phyloP scores from a whole-genome alignment of 2,797 vertebrate species.

The Peromyscus melanophrys region DNA sequence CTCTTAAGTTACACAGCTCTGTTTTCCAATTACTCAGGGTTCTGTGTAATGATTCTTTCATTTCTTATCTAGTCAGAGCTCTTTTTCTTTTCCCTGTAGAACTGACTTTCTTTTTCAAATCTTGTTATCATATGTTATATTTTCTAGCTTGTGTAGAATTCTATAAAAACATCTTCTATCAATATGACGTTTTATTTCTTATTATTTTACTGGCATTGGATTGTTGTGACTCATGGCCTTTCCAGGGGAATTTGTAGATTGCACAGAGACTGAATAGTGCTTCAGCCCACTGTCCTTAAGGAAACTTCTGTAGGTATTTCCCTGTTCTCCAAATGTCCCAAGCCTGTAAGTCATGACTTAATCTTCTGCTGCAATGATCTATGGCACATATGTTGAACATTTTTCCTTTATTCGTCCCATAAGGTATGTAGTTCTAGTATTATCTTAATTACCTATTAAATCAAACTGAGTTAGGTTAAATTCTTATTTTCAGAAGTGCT shows the following conservation, averaged over 20 bases:
- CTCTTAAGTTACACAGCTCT: neutral
- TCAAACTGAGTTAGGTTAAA: neutral
- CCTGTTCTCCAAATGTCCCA: neutral
- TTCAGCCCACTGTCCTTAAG: neutral
- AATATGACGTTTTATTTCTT: constrained; percentile 37
- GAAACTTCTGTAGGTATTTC: neutral
- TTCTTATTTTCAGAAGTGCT: neutral
- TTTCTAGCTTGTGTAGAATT: neutral
- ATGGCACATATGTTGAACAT: neutral
- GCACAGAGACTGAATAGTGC: neutral
- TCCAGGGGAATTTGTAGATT: neutral
- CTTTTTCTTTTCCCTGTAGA: neutral
- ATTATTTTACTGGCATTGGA: constrained; percentile 4
- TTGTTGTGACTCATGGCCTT: neutral
- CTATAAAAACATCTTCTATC: neutral
- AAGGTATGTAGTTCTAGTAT: neutral
- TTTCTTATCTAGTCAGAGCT: neutral
- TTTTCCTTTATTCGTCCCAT: neutral
- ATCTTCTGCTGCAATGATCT: neutral
- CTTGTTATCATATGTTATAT: constrained; percentile 23
- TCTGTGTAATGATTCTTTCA: neutral
- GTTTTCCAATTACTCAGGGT: neutral
- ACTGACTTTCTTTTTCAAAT: constrained; percentile 1
- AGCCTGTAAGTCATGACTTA: neutral
- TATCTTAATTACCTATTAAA: constrained; percentile 10